Base-by-base conservation (phyloP, 1,140 invertebrate species). In the Trichomalopsis sarcophagae region DNA sequence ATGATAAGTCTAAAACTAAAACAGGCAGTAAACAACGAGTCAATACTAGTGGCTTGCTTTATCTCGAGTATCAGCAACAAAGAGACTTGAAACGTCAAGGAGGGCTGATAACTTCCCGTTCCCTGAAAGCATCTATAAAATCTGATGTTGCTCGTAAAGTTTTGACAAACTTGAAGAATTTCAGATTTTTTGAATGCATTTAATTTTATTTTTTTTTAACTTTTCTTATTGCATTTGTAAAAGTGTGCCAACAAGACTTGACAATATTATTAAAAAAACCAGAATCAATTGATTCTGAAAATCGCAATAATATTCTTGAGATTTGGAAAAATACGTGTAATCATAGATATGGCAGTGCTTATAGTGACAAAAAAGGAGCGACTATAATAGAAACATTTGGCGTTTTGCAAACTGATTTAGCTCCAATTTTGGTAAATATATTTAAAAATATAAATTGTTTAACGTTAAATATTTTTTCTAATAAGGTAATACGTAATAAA, bases 281-380 rank as follows among this genome's bases (percentile, higher is more conserved):
- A 69, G 66, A 69, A 69, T 23, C 66, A 69, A 69, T 69, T 69
- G 66, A 6, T 69, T 23, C 23, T 69, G 14, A 17, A 69, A 69
- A 69, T n/a, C 1, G 9, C 17, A 9, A 69, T 21, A 9, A 9
- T 21, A 69, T 69, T 23, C 14, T 23, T n/a, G n/a, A 69, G 14
- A 9, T 69, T 14, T 69, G 66, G 66, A 69, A n/a, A n/a, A 69
- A 69, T n/a, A 69, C 66, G n/a, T 69, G n/a, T 69, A 69, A n/a
- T 23, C 66, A 69, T 69, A 17, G 66, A 69, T n/a, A 69, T 69
- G 66, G 66, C n/a, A 17, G 66, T 23, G 66, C 66, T 23, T 69
- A 69, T 69, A n/a, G n/a, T 69, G 66, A 69, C n/a, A 69, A 69
- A 23, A 69, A 23, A 23, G 66, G 66, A 17, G 66, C 66, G n/a